These are phyloP conservation scores for Chrysochloris asiatica DNA, from an alignment of 2,113 vertebrate genomes.

Conservation along the genomic window DNA sequence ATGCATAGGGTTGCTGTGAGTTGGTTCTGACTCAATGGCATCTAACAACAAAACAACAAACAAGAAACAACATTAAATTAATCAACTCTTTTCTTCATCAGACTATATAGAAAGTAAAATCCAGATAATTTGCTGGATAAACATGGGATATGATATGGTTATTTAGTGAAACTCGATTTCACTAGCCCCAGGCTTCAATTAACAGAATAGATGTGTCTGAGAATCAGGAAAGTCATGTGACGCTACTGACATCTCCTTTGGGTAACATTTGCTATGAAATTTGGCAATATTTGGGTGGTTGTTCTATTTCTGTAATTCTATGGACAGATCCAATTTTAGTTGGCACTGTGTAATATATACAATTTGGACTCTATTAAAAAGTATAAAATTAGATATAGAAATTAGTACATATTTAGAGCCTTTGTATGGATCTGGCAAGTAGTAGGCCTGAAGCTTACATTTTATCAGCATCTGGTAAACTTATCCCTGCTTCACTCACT, in stretches of 20 bases:
- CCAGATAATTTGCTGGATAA: not conserved
- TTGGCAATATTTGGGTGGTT: conserved; percentile 3
- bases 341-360: not conserved
- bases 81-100: not conserved
- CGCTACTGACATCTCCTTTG: not conserved
- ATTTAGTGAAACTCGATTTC: not conserved
- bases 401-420: no score
- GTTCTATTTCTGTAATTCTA: conserved; percentile 34
- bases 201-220: not conserved
- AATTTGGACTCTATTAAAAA: not conserved
- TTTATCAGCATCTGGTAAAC: not conserved
- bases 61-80: not conserved
- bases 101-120: not conserved
- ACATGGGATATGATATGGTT: not conserved
- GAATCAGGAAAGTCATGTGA: not conserved
- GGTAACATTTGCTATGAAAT: conserved; percentile 22
- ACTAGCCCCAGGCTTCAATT: not conserved
- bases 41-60: not conserved
- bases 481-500: not conserved
- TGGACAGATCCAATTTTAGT: not conserved
- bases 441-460: not conserved
- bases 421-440: fast-evolving
- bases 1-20: no score
- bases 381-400: no score
- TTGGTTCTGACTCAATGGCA: no score